Evolutionary conservation across 2,113 vertebrate species (phyloP).

Genomic region (Eidolon helvum): DNA sequence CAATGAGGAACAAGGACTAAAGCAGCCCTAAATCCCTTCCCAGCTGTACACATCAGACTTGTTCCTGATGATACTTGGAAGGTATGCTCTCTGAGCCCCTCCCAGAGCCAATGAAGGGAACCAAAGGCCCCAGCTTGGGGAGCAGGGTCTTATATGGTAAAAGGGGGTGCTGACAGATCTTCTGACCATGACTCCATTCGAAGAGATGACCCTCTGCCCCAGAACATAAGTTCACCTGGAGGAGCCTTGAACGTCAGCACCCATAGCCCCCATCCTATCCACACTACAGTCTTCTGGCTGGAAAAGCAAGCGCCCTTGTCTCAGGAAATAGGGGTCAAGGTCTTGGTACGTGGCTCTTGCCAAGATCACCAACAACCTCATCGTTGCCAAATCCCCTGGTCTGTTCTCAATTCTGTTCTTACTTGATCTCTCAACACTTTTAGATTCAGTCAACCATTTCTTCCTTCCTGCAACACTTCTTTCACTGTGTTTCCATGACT

Average conservation of each 20-base stretch:
- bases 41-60: background rate
- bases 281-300: background rate
- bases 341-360: background rate
- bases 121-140: background rate
- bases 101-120: accelerated
- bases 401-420: background rate
- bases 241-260: background rate
- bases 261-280: background rate
- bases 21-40: accelerated
- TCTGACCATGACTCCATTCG: background rate
- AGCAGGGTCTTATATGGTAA: background rate
- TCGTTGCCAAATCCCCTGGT: background rate
- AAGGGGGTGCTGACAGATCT: background rate
- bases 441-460: background rate
- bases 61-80: background rate
- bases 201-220: background rate
- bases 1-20: background rate
- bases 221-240: background rate
- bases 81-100: accelerated
- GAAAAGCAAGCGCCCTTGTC: background rate
- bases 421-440: background rate
- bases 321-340: background rate
- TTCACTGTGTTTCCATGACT: background rate
- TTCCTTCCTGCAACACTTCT: background rate
- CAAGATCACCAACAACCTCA: background rate